These are phyloP conservation scores for Proterorhinus semilunaris DNA, from an alignment of 2,113 vertebrate species.

Conservation along the genomic window DNA sequence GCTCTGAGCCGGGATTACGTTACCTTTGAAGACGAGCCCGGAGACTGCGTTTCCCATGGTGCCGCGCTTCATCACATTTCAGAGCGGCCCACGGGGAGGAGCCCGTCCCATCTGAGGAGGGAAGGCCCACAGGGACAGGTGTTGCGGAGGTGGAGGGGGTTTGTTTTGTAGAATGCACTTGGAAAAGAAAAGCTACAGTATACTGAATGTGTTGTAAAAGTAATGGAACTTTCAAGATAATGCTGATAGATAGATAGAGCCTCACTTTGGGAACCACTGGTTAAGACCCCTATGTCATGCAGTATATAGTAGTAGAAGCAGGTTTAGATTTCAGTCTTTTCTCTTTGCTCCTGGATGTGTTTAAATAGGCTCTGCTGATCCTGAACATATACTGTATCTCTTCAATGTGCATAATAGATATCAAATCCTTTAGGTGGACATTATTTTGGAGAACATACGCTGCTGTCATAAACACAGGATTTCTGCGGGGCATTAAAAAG, in stretches of 20 bases:
- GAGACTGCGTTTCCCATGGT: conserved; percentile 41
- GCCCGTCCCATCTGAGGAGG: not conserved
- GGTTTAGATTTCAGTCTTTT: too few relatives aligned
- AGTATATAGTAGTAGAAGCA: too few relatives aligned
- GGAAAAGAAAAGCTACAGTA: not conserved
- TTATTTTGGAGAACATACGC: too few relatives aligned
- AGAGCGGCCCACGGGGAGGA: conserved; percentile 13
- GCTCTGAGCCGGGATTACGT: conserved; percentile 56
- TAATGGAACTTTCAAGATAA: not conserved
- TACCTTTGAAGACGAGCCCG: conserved; percentile 76
- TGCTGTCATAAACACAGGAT: too few relatives aligned
- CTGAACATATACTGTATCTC: too few relatives aligned
- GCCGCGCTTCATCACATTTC: conserved; percentile 35
- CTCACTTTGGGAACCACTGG: too few relatives aligned
- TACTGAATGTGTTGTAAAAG: not conserved
- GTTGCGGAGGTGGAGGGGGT: not conserved
- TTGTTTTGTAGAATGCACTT: not conserved
- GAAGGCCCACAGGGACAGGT: not conserved
- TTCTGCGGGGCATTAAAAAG: too few relatives aligned
- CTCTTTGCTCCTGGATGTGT: too few relatives aligned
- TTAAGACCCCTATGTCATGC: too few relatives aligned
- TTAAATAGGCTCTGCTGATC: too few relatives aligned
- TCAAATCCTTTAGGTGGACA: too few relatives aligned
- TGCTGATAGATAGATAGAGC: not conserved
- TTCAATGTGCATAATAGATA: too few relatives aligned